Conservation (phyloP, 2,113 vertebrate genomes). For the Campylomormyrus numenius region DNA sequence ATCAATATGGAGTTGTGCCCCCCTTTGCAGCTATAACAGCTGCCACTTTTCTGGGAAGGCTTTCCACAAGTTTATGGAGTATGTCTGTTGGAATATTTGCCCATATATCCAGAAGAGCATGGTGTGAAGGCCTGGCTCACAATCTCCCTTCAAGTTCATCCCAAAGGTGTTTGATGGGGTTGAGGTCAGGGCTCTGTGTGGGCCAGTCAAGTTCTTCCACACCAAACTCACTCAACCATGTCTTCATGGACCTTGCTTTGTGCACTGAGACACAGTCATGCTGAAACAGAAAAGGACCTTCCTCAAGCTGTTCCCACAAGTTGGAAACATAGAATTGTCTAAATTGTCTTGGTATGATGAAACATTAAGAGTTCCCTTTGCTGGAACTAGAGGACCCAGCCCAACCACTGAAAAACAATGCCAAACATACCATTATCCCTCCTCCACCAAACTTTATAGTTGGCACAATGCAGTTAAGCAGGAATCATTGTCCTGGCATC, state of each 20-base stretch:
- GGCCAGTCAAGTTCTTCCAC: background rate
- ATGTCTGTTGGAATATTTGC: background rate
- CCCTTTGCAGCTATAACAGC: background rate
- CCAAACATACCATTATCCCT: no score
- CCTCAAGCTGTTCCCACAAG: background rate
- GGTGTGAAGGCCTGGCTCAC: background rate
- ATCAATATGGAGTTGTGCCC: background rate
- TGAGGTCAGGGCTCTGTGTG: background rate
- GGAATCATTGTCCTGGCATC: no score
- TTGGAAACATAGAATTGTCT: background rate
- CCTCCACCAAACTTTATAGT: no score
- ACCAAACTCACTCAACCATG: background rate
- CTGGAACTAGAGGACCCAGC: no score
- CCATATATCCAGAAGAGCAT: background rate
- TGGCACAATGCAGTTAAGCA: no score
- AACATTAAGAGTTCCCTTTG: background rate
- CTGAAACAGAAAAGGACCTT: background rate
- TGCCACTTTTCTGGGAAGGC: background rate
- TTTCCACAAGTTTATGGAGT: background rate
- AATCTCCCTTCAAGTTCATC: background rate
- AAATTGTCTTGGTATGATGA: background rate
- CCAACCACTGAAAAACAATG: no score
- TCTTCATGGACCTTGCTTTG: background rate
- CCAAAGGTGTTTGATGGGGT: background rate
- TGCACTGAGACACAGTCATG: background rate